These are phyloP conservation scores for Volucella inflata DNA, from an alignment of 2,888 invertebrate species.

Conservation along the genomic window DNA sequence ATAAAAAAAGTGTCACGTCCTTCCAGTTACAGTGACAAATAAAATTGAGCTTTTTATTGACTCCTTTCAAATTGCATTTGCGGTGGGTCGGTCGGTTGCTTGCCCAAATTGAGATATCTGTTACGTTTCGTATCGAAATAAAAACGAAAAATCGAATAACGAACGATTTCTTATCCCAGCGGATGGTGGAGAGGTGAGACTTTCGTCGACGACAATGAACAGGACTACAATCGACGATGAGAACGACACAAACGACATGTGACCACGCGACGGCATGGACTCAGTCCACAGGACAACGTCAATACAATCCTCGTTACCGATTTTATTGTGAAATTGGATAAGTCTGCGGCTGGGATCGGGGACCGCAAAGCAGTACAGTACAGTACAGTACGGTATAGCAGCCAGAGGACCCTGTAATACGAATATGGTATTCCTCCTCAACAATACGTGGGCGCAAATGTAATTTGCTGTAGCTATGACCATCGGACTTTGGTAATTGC, in stretches of 20 bases:
- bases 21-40: constrained; percentile 77
- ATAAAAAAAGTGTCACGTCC: constrained; percentile 76
- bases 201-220: constrained; percentile 28
- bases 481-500: constrained; percentile 69
- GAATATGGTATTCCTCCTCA: constrained; percentile 15
- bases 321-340: constrained; percentile 74
- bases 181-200: constrained; percentile 33
- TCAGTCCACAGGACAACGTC: constrained; percentile 52
- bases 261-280: constrained; percentile 2
- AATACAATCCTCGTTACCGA: constrained; percentile 66
- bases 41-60: constrained; percentile 78
- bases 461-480: constrained; percentile 60
- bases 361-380: neutral
- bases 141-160: constrained; percentile 25
- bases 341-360: constrained; percentile 52
- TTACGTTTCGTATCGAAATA: constrained; percentile 59
- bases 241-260: too few species aligned
- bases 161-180: constrained; percentile 63
- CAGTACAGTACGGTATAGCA: constrained; percentile 4
- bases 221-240: neutral
- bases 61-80: constrained; percentile 78
- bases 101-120: constrained; percentile 72
- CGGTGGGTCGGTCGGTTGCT: constrained; percentile 69
- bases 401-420: neutral
- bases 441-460: constrained; percentile 53